Base-by-base conservation (phyloP, 2,888 invertebrate species). In the Sphaerophoria taeniata region DNA sequence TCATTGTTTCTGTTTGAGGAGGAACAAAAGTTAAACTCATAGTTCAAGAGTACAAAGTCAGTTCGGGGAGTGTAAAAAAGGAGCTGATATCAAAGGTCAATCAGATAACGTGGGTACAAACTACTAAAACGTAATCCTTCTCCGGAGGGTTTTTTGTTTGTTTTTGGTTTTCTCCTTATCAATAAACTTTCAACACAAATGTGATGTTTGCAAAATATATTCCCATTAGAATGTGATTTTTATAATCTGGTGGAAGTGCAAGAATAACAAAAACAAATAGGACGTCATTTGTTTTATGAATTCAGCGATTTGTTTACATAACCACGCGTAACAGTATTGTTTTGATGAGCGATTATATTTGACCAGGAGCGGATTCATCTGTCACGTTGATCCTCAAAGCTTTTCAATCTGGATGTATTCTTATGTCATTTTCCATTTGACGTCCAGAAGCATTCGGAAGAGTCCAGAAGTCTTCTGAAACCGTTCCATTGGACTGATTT, bases 31-130 rank as follows among this genome's bases (percentile, higher is more conserved):
- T 12, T 39, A 14, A 31, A n/a, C 16, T 33, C 31, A 63, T 6
- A 33, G 5, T 47, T 31, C 5, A 63, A 33, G 3, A 47, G 39
- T 24, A 43, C 12, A 6, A 58, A 58, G n/a, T 45, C 31, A n/a
- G 43, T 43, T 61, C 31, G n/a, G n/a, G 9, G 3, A 43, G 45
- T 33, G 45, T 11, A 53, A 51, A 5, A 47, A 55, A 61, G 7
- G 2, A 47, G 2, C 34, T 58, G 78, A 78, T 78, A 73, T 58
- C n/a, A 56, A 51, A 51, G 72, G 76, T 77, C 55, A 73, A 58
- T 4, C 5, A 34, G 36, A 77, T 49, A 61, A 14, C 9, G 12
- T 24, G n/a, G 39, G 43, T 60, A 31, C 51, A 31, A 67, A 55
- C 36, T 53, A 61, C 12, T 7, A 53, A 36, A 14, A 47, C 47